Evolutionary conservation across 1,140 invertebrate species (phyloP).

Genomic region (Euura saliciscinereae): DNA sequence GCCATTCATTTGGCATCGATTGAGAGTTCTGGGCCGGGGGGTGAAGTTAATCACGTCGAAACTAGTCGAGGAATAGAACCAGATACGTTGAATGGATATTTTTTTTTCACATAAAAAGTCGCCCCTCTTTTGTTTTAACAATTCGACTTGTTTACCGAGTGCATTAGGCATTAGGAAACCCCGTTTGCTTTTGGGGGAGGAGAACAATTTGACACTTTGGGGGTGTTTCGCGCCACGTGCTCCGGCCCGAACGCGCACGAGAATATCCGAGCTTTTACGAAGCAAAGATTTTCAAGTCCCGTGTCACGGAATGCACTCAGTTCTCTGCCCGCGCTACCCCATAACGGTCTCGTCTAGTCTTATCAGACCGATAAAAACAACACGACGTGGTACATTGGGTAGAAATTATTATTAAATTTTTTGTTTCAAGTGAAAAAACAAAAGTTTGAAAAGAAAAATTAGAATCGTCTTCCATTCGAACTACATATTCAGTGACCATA

Average conservation of each 20-base stretch:
- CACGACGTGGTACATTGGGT: background rate
- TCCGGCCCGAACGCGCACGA: conserved; percentile 38
- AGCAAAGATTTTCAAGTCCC: conserved; percentile 40
- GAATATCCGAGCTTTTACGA: conserved; percentile 39
- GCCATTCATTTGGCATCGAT: background rate
- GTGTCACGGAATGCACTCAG: conserved; percentile 53
- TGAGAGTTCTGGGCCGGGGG: background rate
- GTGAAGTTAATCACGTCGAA: too few species aligned
- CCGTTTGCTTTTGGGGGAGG: background rate
- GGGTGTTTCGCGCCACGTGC: conserved; percentile 44
- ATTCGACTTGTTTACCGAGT: conserved; percentile 5
- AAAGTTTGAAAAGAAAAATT: background rate
- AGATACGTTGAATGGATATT: too few species aligned
- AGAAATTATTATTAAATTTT: too few species aligned
- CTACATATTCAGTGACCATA: too few species aligned
- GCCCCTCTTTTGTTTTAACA: background rate
- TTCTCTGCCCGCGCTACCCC: conserved; percentile 46
- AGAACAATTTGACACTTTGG: conserved; percentile 3
- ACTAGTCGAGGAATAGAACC: too few species aligned
- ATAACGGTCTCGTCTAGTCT: conserved; percentile 19
- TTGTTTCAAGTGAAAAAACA: too few species aligned
- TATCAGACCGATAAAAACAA: background rate
- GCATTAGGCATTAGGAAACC: background rate
- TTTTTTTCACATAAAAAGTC: background rate
- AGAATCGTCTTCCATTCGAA: too few species aligned